Evolutionary conservation across 2,113 vertebrate genomes (phyloP).

Genomic region (Grus americana): DNA sequence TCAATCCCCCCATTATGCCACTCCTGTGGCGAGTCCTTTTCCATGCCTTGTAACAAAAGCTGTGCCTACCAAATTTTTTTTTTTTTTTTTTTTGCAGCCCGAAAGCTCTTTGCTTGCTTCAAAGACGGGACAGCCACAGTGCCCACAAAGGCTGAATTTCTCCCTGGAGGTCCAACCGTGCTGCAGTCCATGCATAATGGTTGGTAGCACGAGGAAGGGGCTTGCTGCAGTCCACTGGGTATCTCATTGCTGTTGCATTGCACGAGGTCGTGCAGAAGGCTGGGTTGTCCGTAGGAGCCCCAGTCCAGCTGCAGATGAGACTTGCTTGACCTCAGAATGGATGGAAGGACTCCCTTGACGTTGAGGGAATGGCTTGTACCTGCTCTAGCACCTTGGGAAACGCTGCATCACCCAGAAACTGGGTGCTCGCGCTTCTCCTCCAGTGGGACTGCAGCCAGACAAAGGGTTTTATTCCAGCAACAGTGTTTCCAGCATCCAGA

Average conservation of each 20-base stretch:
- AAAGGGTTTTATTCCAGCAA: background rate
- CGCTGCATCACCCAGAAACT: background rate
- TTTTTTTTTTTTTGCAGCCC: background rate
- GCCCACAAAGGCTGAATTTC: background rate
- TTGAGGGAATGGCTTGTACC: background rate
- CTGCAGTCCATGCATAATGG: background rate
- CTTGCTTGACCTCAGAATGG: background rate
- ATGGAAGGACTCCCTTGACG: background rate
- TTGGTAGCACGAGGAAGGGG: background rate
- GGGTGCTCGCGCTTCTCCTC: rapidly evolving
- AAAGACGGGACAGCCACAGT: background rate
- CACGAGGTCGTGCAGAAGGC: rapidly evolving
- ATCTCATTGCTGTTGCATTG: background rate
- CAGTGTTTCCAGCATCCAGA: background rate
- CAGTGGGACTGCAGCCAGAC: background rate
- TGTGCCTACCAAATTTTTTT: background rate
- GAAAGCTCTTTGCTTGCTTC: background rate
- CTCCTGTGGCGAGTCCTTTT: background rate
- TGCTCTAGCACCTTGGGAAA: background rate
- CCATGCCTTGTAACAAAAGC: background rate
- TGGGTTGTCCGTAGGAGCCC: background rate
- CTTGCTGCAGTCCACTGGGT: background rate
- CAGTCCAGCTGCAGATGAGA: background rate
- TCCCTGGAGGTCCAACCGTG: background rate
- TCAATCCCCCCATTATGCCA: background rate